phyloP scores from a whole-genome alignment of 2,113 vertebrate species.

The Heterotis niloticus region DNA sequence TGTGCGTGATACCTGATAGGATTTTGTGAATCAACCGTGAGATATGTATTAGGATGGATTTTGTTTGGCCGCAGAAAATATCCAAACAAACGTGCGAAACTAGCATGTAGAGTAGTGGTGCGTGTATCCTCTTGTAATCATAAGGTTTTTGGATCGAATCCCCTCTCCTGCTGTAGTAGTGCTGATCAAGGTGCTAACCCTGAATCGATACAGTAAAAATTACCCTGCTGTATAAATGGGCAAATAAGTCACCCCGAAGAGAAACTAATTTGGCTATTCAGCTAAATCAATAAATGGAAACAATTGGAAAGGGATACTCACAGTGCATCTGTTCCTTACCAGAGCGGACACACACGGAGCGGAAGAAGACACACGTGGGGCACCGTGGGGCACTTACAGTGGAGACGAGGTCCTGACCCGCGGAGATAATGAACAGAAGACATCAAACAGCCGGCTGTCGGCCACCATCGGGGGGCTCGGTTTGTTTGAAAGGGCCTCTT shows the following conservation, averaged over 20 bases:
- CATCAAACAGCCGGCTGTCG: slow-evolving; percentile 8
- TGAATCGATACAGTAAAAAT: no score
- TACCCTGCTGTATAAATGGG: neutral
- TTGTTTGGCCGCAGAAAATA: no score
- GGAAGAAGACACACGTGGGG: neutral
- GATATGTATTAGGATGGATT: no score
- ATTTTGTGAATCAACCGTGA: no score
- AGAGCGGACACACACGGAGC: no score
- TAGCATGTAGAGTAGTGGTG: no score
- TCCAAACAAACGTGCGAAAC: no score
- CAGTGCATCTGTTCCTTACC: slow-evolving; percentile 3
- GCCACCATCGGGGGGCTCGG: neutral
- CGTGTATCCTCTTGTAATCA: no score
- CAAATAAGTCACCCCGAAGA: neutral
- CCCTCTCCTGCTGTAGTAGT: no score
- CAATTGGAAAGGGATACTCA: neutral
- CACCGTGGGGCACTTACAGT: slow-evolving; percentile 4
- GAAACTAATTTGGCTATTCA: neutral
- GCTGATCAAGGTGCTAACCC: no score
- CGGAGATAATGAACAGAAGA: neutral
- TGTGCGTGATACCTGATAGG: no score
- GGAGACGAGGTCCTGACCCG: slow-evolving; percentile 8
- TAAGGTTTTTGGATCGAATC: no score
- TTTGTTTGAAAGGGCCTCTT: slow-evolving; percentile 14
- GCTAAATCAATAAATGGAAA: neutral